A percentile compares a stretch with the other conserved stretches of the same genome.
Evolutionary conservation across 2,888 invertebrate genomes (phyloP).

Genomic region (Ormia ochracea): DNA sequence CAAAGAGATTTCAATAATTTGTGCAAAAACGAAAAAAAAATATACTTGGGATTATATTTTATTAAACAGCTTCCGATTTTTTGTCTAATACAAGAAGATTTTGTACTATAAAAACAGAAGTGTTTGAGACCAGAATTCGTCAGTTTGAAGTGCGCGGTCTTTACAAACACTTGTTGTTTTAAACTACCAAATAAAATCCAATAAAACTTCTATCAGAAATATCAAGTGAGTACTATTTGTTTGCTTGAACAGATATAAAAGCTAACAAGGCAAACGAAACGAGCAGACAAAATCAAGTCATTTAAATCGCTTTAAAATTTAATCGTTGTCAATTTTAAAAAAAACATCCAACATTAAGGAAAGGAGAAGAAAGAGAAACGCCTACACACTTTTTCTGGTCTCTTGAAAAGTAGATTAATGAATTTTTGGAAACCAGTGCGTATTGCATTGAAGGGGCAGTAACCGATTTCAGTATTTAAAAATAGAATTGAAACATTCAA

Average conservation of each 20-base stretch:
- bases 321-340: neutral
- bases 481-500: neutral
- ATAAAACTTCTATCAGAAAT: conserved; percentile 45
- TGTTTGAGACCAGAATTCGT: conserved; percentile 10
- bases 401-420: neutral
- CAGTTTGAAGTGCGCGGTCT: conserved; percentile 51
- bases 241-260: neutral
- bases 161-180: conserved; percentile 48
- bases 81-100: conserved; percentile 15
- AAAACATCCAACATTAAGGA: neutral
- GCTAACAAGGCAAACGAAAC: neutral
- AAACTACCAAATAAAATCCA: conserved; percentile 10
- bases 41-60: conserved; percentile 1
- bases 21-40: conserved; percentile 1
- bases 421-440: neutral
- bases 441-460: neutral
- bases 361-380: too few relatives aligned
- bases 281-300: conserved; percentile 19
- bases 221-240: conserved; percentile 51
- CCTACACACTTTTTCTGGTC: neutral
- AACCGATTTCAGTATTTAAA: neutral
- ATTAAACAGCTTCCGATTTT: conserved; percentile 30
- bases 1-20: conserved; percentile 2
- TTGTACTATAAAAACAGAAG: conserved; percentile 47
- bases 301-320: neutral